Base-by-base conservation (phyloP, 2,113 vertebrate species). In the Archilochus colubris region DNA sequence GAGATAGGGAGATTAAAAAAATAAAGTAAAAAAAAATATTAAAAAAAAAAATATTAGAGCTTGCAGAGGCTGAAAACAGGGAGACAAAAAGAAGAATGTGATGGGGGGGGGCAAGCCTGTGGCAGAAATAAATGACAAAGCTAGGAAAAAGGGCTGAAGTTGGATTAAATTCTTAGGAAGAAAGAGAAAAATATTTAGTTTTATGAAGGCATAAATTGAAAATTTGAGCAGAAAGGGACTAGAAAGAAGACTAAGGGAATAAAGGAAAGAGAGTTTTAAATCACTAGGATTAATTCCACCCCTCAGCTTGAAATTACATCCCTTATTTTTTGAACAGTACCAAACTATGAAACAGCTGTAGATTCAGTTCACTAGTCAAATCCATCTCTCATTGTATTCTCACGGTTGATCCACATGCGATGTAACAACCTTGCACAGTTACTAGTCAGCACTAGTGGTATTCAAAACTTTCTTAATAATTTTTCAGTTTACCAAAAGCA, bases 331-430 rank as follows among this genome's bases (percentile, higher is more conserved):
- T 13, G 4, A 15, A 82, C 16, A 15, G 7, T 38, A 16, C 57
- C 59, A 10, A 10, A 43, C 46, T 27, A 38, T 2, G 20, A 78
- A 84, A 67, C 10, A 63, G 31, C 24, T 63, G 14, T 72, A 30
- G 66, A 66, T 74, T 58, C 36, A 83, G 10, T 44, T 30, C 22
- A 25, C 6, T 58, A 14, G 7, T 69, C 74, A 91, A 86, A 77
- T 55, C 19, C 8, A 0, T 57, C 58, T 76, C 25, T 85, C 31
- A 53, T 88, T 90, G 11, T 73, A 0, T 46, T 92, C 27, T 83
- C 1, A 0, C 22, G 7, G 11, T 21, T 22, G 5, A 78, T 48
- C 9, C 3, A 11, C 10, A 20, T 40, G 43, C n/a, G 30, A 4
- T 25, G 17, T 30, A 82, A 22, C 27, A 69, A 24, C 24, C 3